phyloP scores from a whole-genome alignment of 2,113 vertebrate genomes.

The Abramis brama region DNA sequence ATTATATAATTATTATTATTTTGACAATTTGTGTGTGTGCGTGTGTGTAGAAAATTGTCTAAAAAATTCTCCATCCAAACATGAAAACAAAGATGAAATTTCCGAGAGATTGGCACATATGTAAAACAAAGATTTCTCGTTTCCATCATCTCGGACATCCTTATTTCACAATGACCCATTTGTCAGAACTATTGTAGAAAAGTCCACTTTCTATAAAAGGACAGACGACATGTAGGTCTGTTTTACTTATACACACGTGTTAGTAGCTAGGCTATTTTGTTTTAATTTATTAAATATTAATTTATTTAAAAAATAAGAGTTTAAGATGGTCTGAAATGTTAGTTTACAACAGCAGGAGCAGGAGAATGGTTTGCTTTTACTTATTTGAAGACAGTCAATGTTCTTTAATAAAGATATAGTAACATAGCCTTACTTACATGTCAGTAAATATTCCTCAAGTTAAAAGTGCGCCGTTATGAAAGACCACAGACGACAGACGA shows the following conservation, averaged over 20 bases:
- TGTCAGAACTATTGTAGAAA: background rate
- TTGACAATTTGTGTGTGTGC: no score
- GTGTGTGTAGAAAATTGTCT: no score
- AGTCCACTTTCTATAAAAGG: background rate
- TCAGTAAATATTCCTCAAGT: conserved; percentile 19
- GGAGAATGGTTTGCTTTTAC: background rate
- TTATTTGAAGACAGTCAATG: background rate
- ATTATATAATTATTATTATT: no score
- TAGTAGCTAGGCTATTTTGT: no score
- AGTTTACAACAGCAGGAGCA: background rate
- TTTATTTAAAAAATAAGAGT: background rate
- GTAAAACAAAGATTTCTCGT: background rate
- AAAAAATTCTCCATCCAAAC: background rate
- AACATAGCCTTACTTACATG: conserved; percentile 6
- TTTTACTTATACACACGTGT: no score
- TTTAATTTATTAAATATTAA: background rate
- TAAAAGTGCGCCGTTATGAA: background rate
- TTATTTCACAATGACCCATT: background rate
- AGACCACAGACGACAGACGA: conserved; percentile 38
- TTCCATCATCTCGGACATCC: background rate
- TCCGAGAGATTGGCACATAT: background rate
- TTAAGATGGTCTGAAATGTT: background rate
- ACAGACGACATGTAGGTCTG: no score
- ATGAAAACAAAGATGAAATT: background rate
- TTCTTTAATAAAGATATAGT: background rate